Evolutionary conservation across 2,113 vertebrate species (phyloP).

Genomic region (Lichenostomus cassidix): DNA sequence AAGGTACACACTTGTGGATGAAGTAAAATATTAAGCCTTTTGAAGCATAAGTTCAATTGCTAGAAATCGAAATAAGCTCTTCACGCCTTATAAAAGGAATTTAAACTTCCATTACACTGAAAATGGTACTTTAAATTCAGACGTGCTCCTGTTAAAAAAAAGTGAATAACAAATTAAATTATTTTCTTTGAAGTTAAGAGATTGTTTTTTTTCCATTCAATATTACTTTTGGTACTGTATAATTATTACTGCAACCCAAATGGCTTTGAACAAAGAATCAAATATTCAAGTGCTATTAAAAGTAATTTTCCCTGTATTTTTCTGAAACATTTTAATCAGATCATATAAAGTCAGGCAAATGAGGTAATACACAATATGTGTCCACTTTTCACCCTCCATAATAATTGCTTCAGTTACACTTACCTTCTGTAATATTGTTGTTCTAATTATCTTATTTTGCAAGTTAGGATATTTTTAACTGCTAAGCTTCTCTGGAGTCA

Average conservation of each 20-base stretch:
- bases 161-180: background rate
- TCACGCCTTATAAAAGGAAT: background rate
- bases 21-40: constrained; percentile 16
- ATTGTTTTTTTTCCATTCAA: background rate
- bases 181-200: background rate
- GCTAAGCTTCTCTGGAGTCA: background rate
- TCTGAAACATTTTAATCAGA: background rate
- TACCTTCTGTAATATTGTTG: background rate
- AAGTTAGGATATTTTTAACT: background rate
- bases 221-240: background rate
- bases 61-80: background rate
- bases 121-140: background rate
- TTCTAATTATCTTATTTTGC: background rate
- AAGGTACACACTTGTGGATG: background rate
- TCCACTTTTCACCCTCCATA: background rate
- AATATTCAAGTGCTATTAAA: background rate
- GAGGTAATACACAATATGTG: background rate
- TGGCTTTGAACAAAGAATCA: constrained; percentile 1
- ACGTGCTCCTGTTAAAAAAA: background rate
- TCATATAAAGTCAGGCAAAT: background rate
- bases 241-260: background rate
- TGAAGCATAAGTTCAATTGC: background rate
- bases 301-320: background rate
- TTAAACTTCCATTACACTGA: background rate
- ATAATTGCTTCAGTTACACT: background rate